Evolutionary conservation across 2,797 vertebrate genomes (phyloP).

Genomic region (Danio tinwini): DNA sequence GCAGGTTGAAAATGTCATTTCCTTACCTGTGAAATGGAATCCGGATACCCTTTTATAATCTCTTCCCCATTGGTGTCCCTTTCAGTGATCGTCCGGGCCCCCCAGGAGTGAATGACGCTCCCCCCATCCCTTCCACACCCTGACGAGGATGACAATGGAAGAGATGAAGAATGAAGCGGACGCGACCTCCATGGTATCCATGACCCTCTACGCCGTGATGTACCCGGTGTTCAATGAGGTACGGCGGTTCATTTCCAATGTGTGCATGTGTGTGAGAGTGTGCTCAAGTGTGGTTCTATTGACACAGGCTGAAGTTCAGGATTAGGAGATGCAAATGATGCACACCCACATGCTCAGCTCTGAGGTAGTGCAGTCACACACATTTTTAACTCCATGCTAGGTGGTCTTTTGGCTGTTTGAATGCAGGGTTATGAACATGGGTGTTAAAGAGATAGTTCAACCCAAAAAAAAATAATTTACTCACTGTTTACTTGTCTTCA

Average conservation of each 20-base stretch:
- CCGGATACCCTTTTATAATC: conserved; percentile 46
- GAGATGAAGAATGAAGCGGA: conserved; percentile 96
- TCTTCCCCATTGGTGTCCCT: conserved; percentile 16
- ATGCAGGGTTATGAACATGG: too few species aligned
- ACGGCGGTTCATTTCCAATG: not conserved
- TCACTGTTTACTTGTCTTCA: too few species aligned
- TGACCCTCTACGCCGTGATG: conserved; percentile 93
- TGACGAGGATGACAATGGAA: conserved; percentile 95
- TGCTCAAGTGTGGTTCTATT: not conserved
- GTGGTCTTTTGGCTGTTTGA: too few species aligned
- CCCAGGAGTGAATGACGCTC: conserved; percentile 77
- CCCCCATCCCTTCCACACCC: conserved; percentile 68
- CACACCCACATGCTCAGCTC: conserved; percentile 17
- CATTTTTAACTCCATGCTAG: too few species aligned
- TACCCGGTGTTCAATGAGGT: conserved; percentile 96
- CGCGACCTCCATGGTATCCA: conserved; percentile 88
- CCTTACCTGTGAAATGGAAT: conserved; percentile 41
- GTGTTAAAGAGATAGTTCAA: too few species aligned
- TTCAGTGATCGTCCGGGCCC: conserved; percentile 46
- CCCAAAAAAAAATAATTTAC: too few species aligned
- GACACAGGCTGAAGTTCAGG: conserved; percentile 1
- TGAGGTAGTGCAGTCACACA: too few species aligned
- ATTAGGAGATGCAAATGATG: conserved; percentile 27
- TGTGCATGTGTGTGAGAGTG: not conserved
- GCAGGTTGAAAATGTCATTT: conserved; percentile 43